A percentile compares a stretch with the other conserved stretches of the same genome.
Evolutionary conservation across 2,888 invertebrate species (phyloP).

Genomic region (Caenorhabditis imperialis): DNA sequence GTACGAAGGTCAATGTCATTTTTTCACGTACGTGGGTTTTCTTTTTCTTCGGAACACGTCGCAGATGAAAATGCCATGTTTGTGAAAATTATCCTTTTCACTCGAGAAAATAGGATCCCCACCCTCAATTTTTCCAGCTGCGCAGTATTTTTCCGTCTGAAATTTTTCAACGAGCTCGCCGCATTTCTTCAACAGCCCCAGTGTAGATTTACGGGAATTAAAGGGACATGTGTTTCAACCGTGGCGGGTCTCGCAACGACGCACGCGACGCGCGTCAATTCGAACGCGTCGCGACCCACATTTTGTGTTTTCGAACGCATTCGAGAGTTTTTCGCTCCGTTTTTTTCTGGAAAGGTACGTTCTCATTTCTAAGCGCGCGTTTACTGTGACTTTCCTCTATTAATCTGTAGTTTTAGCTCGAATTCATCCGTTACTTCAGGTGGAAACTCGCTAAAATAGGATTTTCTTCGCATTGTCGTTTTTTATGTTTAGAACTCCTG

Average conservation of each 20-base stretch:
- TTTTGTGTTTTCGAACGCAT: slow-evolving; percentile 9
- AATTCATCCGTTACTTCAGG: slow-evolving; percentile 12
- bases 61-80: too few species aligned
- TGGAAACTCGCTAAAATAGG: slow-evolving; percentile 19
- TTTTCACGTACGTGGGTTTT: not conserved
- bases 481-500: slow-evolving; percentile 15
- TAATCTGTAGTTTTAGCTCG: slow-evolving; percentile 21
- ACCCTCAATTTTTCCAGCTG: too few species aligned
- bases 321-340: slow-evolving; percentile 18
- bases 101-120: too few species aligned
- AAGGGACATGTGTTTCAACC: slow-evolving; percentile 19
- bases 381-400: not conserved
- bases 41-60: slow-evolving; percentile 7
- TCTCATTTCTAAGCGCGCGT: slow-evolving; percentile 11
- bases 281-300: slow-evolving; percentile 19
- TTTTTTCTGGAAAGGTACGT: slow-evolving; percentile 34
- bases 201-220: slow-evolving; percentile 10
- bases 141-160: slow-evolving; percentile 5
- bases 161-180: too few species aligned
- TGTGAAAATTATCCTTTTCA: too few species aligned
- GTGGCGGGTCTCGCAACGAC: slow-evolving; percentile 34
- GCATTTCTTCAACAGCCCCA: too few species aligned
- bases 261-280: slow-evolving; percentile 17
- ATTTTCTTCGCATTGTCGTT: slow-evolving; percentile 3
- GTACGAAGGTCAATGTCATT: too few species aligned